Evolutionary conservation across 2,888 invertebrate genomes (phyloP), one percentile per base, ranked within the genome.

Genomic region (Globia sparganii): DNA sequence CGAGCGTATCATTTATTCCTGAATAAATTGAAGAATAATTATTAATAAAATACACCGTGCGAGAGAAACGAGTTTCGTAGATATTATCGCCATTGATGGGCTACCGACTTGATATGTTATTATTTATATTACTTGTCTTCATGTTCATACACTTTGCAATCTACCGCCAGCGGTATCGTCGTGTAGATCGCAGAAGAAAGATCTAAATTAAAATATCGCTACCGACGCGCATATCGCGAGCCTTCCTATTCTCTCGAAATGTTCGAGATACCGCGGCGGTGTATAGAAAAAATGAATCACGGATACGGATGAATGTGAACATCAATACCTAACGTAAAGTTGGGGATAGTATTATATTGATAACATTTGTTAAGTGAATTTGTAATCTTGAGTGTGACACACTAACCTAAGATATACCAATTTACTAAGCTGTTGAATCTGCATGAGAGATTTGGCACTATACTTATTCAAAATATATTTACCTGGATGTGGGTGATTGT

Each of bases 401-500:
- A 74, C 8, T 71, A 40, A 56, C n/a, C 8, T 59, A n/a, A 53
- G 13, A 61, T 31, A 49, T 70, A 13, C 18, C 28, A 53, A 61
- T 43, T 8, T 31, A 25, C 13, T 53, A 61, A 62, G 34, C 31
- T 61, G 21, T 21, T 18, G 11, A n/a, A 40, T 46, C 4, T 40
- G 18, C 11, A 31, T 31, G 53, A 56, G 25, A 56, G n/a, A 69
- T 62, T 34, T 15, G 15, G n/a, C 25, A 46, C 1, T 28, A 58
- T 62, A n/a, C n/a, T n/a, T n/a, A 69, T 75, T 80, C 59, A 62
- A 64, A 53, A 56, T 62, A 37, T 69, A 79, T 93, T 95, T 93
- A 97, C 97, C 97, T 94, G 97, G 97, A 89, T 98, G 97, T 87
- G 96, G 97, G 89, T 98, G 95, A 1, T 90, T 86, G 61, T 96